Evolutionary conservation across 2,888 invertebrate species (phyloP).

Genomic region (Metallyticus violacea): DNA sequence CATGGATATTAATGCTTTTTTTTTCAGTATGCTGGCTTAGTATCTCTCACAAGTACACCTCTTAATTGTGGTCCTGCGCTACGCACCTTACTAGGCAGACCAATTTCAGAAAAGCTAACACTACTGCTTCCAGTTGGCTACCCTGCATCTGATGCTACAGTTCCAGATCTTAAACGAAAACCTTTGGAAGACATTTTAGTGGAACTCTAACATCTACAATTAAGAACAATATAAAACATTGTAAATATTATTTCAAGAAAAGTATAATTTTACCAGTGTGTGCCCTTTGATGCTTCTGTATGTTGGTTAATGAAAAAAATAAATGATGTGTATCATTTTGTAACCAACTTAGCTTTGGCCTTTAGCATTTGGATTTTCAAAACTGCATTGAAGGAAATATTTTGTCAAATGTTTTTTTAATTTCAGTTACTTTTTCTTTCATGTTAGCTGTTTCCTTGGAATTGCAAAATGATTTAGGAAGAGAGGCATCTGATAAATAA

Average conservation of each 20-base stretch:
- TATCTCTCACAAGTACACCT: constrained; percentile 85
- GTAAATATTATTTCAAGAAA: background rate
- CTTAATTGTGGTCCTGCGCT: constrained; percentile 85
- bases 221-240: background rate
- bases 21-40: constrained; percentile 77
- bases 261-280: constrained; percentile 38
- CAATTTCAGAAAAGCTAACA: constrained; percentile 74
- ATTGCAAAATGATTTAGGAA: too few relatives aligned
- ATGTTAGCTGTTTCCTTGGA: too few relatives aligned
- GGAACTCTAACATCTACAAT: constrained; percentile 47
- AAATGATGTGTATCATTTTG: background rate
- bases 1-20: background rate
- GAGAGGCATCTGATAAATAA: too few relatives aligned
- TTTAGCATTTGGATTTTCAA: too few relatives aligned
- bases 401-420: too few relatives aligned
- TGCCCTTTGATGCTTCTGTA: constrained; percentile 43
- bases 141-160: constrained; percentile 70
- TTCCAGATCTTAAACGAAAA: constrained; percentile 76
- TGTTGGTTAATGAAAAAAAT: background rate
- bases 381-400: too few relatives aligned
- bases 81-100: constrained; percentile 70
- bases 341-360: background rate
- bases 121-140: constrained; percentile 84
- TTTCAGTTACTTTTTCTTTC: too few relatives aligned
- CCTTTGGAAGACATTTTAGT: constrained; percentile 69